Evolutionary conservation across 2,888 invertebrate species (phyloP).

Genomic region (Platycnemis pennipes): DNA sequence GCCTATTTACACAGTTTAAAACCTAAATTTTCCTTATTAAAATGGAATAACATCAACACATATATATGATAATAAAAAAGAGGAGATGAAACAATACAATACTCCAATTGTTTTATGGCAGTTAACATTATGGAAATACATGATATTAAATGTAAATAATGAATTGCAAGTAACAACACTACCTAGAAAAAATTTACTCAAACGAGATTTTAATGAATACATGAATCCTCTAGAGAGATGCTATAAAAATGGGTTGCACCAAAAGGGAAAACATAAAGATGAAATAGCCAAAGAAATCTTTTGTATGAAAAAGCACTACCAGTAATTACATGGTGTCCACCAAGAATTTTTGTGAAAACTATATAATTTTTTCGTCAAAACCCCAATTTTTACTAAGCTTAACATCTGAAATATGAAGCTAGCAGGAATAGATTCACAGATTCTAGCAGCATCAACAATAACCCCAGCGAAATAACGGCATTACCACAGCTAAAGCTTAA

Average conservation of each 20-base stretch:
- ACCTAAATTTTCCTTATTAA: slow-evolving; percentile 4
- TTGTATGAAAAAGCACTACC: background rate
- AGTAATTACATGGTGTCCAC: background rate
- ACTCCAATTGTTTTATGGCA: slow-evolving; percentile 76
- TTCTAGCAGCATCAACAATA: background rate
- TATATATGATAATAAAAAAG: slow-evolving; percentile 38
- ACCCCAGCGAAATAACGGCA: too few species aligned
- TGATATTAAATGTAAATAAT: slow-evolving; percentile 47
- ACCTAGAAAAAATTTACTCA: background rate
- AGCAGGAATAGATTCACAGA: background rate
- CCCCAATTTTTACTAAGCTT: background rate
- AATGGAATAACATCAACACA: slow-evolving; percentile 53
- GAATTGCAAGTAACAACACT: slow-evolving; percentile 77
- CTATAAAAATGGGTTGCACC: background rate
- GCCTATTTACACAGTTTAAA: slow-evolving; percentile 7
- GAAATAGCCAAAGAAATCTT: background rate
- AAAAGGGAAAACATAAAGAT: background rate
- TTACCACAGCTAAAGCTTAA: too few species aligned
- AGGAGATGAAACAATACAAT: slow-evolving; percentile 72
- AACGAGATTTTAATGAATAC: background rate
- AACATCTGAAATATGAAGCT: background rate
- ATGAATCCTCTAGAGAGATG: background rate
- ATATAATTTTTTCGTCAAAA: background rate
- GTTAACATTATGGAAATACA: background rate
- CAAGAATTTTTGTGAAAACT: background rate